phyloP scores from a whole-genome alignment of 2,113 vertebrate genomes.

The Aythya baeri region DNA sequence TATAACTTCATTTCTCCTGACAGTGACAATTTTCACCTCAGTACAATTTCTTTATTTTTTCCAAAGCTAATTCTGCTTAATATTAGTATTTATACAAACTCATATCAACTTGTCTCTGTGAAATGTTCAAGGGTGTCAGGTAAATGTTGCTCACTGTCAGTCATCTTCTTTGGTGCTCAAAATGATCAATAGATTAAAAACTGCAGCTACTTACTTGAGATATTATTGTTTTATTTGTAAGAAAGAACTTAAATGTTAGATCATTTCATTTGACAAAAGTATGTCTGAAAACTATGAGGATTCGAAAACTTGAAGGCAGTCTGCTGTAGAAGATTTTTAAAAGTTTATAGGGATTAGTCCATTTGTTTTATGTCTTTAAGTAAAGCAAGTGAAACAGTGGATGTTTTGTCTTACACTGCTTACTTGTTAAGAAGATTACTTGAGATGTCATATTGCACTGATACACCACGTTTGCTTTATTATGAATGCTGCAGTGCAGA shows the following conservation, averaged over 20 bases:
- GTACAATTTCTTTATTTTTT: conserved; percentile 88
- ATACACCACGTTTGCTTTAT: conserved; percentile 72
- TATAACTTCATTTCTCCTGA: conserved; percentile 90
- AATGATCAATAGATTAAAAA: conserved; percentile 85
- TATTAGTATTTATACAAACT: conserved; percentile 89
- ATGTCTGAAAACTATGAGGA: conserved; percentile 27
- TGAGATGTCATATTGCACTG: conserved; percentile 68
- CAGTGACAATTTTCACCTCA: conserved; percentile 90
- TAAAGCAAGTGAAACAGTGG: conserved; percentile 47
- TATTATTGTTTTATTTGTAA: conserved; percentile 81
- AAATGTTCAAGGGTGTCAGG: conserved; percentile 84
- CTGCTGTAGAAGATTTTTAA: conserved; percentile 54
- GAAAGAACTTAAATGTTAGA: conserved; percentile 68
- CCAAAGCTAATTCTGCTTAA: conserved; percentile 88
- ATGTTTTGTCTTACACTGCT: conserved; percentile 73
- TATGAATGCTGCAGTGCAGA: conserved; percentile 74
- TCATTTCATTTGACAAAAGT: conserved; percentile 56
- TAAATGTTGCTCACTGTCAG: conserved; percentile 85
- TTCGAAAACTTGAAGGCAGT: conserved; percentile 52
- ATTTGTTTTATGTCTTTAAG: conserved; percentile 70
- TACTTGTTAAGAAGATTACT: conserved; percentile 80
- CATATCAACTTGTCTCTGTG: conserved; percentile 88
- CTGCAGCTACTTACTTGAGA: conserved; percentile 69
- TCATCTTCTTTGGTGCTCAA: conserved; percentile 82
- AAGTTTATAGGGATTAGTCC: conserved; percentile 70